Evolutionary conservation across 2,888 invertebrate species (phyloP).

Genomic region (Aspidiotus rigidus): DNA sequence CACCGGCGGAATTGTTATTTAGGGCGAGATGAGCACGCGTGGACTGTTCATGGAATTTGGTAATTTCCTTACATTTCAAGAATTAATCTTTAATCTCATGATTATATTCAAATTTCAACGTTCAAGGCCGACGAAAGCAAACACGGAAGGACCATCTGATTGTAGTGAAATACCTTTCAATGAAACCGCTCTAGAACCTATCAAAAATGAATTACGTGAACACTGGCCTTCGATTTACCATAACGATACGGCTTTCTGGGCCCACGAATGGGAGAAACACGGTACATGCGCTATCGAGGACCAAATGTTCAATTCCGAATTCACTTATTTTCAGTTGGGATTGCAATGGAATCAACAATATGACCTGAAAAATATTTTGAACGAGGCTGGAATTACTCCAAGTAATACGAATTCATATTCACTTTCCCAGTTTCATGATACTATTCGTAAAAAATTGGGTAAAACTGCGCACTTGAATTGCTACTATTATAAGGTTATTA

Average conservation of each 20-base stretch:
- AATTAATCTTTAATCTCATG: background rate
- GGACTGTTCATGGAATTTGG: constrained; percentile 12
- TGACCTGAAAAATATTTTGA: constrained; percentile 53
- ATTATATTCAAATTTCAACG: background rate
- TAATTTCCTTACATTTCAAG: background rate
- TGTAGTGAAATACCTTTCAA: constrained; percentile 51
- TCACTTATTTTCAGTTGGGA: constrained; percentile 60
- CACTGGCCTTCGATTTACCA: constrained; percentile 64
- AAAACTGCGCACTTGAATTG: background rate
- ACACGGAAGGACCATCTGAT: background rate
- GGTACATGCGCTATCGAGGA: constrained; percentile 64
- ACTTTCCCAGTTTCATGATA: background rate
- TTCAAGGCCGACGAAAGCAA: background rate
- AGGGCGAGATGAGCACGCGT: background rate
- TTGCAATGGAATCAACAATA: constrained; percentile 53
- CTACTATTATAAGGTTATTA: background rate
- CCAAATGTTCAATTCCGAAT: constrained; percentile 51
- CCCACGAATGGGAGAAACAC: constrained; percentile 75
- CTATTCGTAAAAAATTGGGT: background rate
- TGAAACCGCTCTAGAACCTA: constrained; percentile 50
- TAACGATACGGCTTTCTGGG: constrained; percentile 54
- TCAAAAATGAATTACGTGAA: constrained; percentile 50
- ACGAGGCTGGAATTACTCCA: background rate
- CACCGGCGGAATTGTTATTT: background rate
- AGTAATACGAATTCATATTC: background rate